Conservation (phyloP, 2,113 vertebrate species). For the Pogona vitticeps region DNA sequence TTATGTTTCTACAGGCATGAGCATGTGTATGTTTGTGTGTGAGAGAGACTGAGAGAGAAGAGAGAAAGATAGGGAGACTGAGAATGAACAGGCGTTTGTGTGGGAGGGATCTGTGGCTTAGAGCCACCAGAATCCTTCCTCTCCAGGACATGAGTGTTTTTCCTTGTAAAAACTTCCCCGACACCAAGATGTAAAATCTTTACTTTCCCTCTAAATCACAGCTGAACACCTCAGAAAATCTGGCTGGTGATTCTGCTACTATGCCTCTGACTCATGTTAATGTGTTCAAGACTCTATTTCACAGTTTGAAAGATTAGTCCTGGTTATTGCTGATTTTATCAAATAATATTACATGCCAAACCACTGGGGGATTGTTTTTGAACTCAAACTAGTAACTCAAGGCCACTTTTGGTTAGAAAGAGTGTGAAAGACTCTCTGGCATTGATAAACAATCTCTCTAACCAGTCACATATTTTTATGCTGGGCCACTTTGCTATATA, state of each 20-base stretch:
- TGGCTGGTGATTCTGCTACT: background rate
- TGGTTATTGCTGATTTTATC: background rate
- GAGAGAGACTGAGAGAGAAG: background rate
- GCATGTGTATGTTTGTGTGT: background rate
- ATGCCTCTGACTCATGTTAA: background rate
- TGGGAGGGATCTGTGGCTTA: conserved; percentile 16
- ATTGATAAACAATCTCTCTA: background rate
- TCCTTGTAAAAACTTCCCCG: background rate
- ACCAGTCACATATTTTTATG: background rate
- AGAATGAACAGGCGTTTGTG: background rate
- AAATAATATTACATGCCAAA: background rate
- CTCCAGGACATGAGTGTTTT: conserved; percentile 14
- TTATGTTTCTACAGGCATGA: conserved; percentile 38
- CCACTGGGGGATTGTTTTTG: background rate
- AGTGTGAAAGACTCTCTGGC: background rate
- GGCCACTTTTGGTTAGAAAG: background rate
- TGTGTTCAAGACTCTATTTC: background rate
- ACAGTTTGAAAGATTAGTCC: background rate
- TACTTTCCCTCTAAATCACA: conserved; percentile 32
- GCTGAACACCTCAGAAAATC: background rate
- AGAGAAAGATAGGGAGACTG: background rate
- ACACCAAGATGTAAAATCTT: conserved; percentile 22
- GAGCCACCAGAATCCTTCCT: conserved; percentile 37
- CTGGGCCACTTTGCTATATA: background rate
- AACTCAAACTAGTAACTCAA: background rate